Evolutionary conservation across 2,113 vertebrate genomes (phyloP), one percentile per base, ranked within the genome.

Genomic region (Etheostoma cragini): DNA sequence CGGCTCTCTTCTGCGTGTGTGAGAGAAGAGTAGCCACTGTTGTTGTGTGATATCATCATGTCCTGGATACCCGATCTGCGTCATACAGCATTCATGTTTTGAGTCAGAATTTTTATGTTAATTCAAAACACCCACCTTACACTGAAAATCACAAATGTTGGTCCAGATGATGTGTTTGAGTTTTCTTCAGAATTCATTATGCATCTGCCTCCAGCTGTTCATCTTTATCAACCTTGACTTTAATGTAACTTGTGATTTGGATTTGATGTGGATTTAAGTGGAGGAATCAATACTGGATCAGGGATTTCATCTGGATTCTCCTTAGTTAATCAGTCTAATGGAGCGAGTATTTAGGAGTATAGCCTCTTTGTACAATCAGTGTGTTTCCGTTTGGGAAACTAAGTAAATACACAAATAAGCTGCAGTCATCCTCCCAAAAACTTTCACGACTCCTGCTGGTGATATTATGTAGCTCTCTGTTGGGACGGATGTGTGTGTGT

Each of bases 241-340:
- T 79, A 68, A 88, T 87, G 76, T 63, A 79, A 78, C 64, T 61
- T 38, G 61, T 5, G 62, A 81, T 88, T 83, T 78, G 78, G 56
- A 78, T 86, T 72, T 76, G 50, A 90, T 81, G 56, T 81, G 73
- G 73, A 76, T 74, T 69, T 81, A 78, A 83, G 65, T 70, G 26
- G 62, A 49, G 12, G 33, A 77, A 85, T 86, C 17, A 80, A 91
- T 87, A 76, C 45, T 76, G 72, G 80, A 86, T 74, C 26, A 26
- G 56, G 38, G 80, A 53, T 81, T 88, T 87, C 85, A 84, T 73
- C 80, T 87, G 80, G 67, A 91, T 89, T 69, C 67, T 79, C 74
- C 74, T 57, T 10, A 70, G 78, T 89, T 87, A 89, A 84, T 90
- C 82, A 79, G 72, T 82, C 79, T 77, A 85, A 89, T 91, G 82